phyloP scores from a whole-genome alignment of 2,888 invertebrate species.

The Cheilosia impressa region DNA sequence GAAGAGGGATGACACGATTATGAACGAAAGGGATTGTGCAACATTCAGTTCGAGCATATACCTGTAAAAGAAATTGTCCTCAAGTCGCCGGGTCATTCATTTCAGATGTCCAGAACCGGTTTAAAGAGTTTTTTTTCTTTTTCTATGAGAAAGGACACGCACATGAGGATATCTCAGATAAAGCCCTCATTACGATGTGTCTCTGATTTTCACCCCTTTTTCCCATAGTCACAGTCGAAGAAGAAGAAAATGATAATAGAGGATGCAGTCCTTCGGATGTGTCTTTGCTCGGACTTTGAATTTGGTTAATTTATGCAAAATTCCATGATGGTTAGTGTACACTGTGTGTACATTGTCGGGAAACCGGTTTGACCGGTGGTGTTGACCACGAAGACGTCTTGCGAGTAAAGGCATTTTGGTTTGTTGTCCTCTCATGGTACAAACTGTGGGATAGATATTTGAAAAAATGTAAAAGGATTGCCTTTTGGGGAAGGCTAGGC shows the following conservation, averaged over 20 bases:
- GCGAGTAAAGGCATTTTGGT: conserved; percentile 4
- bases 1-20: conserved; percentile 34
- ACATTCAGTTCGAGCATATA: neutral
- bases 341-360: conserved; percentile 43
- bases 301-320: conserved; percentile 69
- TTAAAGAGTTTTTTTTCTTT: conserved; percentile 41
- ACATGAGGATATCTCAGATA: conserved; percentile 67
- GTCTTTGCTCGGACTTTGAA: conserved; percentile 72
- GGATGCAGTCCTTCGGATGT: conserved; percentile 63
- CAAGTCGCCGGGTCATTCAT: conserved; percentile 55
- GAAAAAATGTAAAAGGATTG: conserved; percentile 29
- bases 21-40: conserved; percentile 41
- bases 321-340: conserved; percentile 58
- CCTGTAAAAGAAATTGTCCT: conserved; percentile 13
- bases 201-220: conserved; percentile 70
- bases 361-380: conserved; percentile 78
- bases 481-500: conserved; percentile 25
- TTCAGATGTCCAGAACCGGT: conserved; percentile 77
- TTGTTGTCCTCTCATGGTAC: neutral
- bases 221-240: conserved; percentile 46
- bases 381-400: conserved; percentile 69
- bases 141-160: conserved; percentile 64
- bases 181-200: conserved; percentile 72
- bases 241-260: conserved; percentile 17
- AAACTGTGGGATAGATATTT: conserved; percentile 40